A percentile compares a stretch with the other conserved stretches of the same genome.
Evolutionary conservation across 2,888 invertebrate species (phyloP).

Genomic region (Actias luna): DNA sequence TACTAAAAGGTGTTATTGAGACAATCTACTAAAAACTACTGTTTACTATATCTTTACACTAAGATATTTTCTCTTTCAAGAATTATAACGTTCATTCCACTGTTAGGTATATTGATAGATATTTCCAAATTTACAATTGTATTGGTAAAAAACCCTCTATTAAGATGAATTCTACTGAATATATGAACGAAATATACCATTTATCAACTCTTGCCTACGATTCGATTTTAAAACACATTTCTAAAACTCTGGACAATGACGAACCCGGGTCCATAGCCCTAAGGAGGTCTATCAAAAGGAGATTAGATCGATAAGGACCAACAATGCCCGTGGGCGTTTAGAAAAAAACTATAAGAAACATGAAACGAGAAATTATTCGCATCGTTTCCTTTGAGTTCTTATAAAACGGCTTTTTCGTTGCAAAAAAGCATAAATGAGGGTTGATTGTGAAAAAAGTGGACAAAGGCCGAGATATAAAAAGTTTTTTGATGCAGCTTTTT

Average conservation of each 20-base stretch:
- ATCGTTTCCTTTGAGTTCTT: constrained; percentile 77
- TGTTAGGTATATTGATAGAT: background rate
- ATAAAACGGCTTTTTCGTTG: constrained; percentile 74
- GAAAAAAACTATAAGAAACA: constrained; percentile 72
- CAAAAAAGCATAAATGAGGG: constrained; percentile 76
- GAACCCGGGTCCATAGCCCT: constrained; percentile 60
- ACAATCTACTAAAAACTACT: no score
- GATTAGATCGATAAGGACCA: constrained; percentile 74
- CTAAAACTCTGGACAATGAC: constrained; percentile 67
- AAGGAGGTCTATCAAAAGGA: constrained; percentile 77
- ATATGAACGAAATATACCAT: constrained; percentile 35
- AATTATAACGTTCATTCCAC: background rate
- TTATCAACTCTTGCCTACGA: constrained; percentile 66
- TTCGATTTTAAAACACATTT: constrained; percentile 40
- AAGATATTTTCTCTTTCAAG: background rate
- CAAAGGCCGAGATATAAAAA: constrained; percentile 71
- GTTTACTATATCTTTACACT: background rate
- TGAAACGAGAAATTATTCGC: constrained; percentile 81
- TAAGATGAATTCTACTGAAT: constrained; percentile 10
- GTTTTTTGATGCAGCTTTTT: constrained; percentile 67
- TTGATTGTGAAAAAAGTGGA: constrained; percentile 68
- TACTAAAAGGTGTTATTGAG: no score
- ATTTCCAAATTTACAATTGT: background rate
- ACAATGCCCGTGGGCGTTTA: constrained; percentile 73
- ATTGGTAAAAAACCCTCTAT: background rate